These are phyloP conservation scores for Dexiosoma caninum DNA, from an alignment of 2,888 invertebrate species.

Conservation along the genomic window DNA sequence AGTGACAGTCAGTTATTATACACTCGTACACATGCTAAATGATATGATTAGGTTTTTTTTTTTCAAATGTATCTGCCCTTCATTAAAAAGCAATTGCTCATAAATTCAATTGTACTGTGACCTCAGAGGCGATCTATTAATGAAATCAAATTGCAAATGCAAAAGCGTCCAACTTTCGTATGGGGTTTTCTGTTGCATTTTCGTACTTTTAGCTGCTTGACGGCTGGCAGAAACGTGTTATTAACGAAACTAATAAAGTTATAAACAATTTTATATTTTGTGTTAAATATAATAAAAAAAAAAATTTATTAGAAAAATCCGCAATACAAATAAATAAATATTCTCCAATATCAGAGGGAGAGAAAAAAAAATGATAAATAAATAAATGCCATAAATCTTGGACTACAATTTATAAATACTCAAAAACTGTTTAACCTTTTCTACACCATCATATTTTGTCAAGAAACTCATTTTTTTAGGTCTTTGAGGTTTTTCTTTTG, in stretches of 20 bases:
- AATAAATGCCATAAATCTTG: conserved; percentile 63
- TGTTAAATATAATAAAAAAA: not conserved
- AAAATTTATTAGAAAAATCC: conserved; percentile 10
- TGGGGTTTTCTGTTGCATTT: too few relatives aligned
- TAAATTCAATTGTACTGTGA: conserved; percentile 61
- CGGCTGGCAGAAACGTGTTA: conserved; percentile 50
- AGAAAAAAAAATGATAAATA: conserved; percentile 63
- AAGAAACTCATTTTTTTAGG: conserved; percentile 38
- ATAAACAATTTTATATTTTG: conserved; percentile 66
- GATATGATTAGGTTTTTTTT: too few relatives aligned
- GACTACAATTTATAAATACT: conserved; percentile 75
- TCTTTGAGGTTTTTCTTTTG: conserved; percentile 2
- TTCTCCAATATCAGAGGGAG: not conserved
- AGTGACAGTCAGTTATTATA: too few relatives aligned
- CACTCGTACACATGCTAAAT: too few relatives aligned
- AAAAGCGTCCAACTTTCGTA: not conserved
- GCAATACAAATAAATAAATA: conserved; percentile 58
- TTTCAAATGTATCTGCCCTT: conserved; percentile 23
- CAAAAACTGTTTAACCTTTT: conserved; percentile 72
- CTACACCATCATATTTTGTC: conserved; percentile 65
- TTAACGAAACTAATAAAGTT: conserved; percentile 74
- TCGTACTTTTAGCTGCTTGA: not conserved
- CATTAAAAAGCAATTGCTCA: conserved; percentile 58
- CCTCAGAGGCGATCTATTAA: conserved; percentile 39
- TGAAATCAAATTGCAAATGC: conserved; percentile 28